These are phyloP conservation scores for Cyprinella venusta DNA, from an alignment of 2,797 vertebrate genomes.

Conservation along the genomic window DNA sequence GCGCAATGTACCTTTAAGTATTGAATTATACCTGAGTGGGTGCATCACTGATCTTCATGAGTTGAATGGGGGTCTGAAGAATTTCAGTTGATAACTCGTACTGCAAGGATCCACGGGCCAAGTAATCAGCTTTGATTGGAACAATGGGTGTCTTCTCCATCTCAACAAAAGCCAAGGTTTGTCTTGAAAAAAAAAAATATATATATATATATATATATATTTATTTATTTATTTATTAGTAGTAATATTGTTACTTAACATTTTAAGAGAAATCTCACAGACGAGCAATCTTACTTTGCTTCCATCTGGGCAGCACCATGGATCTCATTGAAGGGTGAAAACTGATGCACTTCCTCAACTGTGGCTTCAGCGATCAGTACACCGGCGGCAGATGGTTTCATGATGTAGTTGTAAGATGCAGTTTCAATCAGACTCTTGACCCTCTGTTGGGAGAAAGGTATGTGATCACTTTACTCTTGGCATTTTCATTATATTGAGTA, in stretches of 20 bases:
- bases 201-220: too few relatives aligned
- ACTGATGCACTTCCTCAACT: conserved; percentile 81
- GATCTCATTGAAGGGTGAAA: conserved; percentile 80
- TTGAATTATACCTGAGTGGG: conserved; percentile 72
- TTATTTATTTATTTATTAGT: too few relatives aligned
- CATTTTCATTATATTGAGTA: too few relatives aligned
- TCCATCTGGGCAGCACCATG: conserved; percentile 81
- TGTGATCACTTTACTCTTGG: too few relatives aligned
- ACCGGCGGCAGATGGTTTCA: conserved; percentile 75
- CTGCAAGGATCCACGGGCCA: conserved; percentile 76
- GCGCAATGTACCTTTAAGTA: too few relatives aligned
- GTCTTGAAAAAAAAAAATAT: too few relatives aligned
- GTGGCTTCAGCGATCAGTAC: conserved; percentile 76
- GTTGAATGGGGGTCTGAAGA: conserved; percentile 73
- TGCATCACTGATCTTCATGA: conserved; percentile 68
- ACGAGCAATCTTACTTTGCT: conserved; percentile 77
- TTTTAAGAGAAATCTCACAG: too few relatives aligned
- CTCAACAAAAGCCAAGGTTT: conserved; percentile 75
- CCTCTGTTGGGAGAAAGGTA: too few relatives aligned
- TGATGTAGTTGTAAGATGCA: conserved; percentile 77
- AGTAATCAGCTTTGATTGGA: conserved; percentile 71
- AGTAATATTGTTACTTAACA: too few relatives aligned
- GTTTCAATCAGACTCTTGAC: conserved; percentile 75
- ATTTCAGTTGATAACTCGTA: conserved; percentile 80
- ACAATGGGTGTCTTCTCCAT: conserved; percentile 50